Conservation (phyloP, 2,797 vertebrate genomes). For the Halcyon badia region DNA sequence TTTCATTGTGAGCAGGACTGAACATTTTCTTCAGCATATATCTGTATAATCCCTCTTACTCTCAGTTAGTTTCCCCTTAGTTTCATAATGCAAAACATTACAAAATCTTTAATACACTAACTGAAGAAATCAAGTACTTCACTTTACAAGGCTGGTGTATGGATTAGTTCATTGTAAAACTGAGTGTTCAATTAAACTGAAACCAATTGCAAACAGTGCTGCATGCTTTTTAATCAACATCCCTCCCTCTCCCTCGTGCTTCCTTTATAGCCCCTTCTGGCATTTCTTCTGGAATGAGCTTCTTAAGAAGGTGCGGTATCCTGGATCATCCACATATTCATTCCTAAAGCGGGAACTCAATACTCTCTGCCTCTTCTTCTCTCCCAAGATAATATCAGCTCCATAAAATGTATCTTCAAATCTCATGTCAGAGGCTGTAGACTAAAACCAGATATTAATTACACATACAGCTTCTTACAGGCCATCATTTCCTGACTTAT, state of each 20-base stretch:
- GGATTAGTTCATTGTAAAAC: neutral
- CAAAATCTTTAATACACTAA: conserved; percentile 2
- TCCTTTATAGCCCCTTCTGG: conserved; percentile 85
- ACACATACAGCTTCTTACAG: neutral
- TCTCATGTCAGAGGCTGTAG: conserved; percentile 95
- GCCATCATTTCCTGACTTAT: neutral
- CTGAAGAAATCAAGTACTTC: neutral
- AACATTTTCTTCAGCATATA: neutral
- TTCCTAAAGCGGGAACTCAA: conserved; percentile 95
- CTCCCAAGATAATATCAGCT: conserved; percentile 86
- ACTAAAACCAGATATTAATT: conserved; percentile 81
- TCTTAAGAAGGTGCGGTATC: conserved; percentile 89
- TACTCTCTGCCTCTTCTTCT: conserved; percentile 92
- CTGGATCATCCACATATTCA: conserved; percentile 92
- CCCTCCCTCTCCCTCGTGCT: neutral
- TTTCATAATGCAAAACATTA: neutral
- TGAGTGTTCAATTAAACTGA: neutral
- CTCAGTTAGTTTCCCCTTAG: neutral
- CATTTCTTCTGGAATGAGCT: conserved; percentile 89
- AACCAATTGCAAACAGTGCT: neutral
- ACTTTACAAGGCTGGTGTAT: neutral
- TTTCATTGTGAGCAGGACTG: neutral
- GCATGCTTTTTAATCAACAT: neutral
- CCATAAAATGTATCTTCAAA: conserved; percentile 94
- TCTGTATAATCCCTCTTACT: neutral